Conservation (phyloP, 1,140 invertebrate species). For the Halyomorpha halys region DNA sequence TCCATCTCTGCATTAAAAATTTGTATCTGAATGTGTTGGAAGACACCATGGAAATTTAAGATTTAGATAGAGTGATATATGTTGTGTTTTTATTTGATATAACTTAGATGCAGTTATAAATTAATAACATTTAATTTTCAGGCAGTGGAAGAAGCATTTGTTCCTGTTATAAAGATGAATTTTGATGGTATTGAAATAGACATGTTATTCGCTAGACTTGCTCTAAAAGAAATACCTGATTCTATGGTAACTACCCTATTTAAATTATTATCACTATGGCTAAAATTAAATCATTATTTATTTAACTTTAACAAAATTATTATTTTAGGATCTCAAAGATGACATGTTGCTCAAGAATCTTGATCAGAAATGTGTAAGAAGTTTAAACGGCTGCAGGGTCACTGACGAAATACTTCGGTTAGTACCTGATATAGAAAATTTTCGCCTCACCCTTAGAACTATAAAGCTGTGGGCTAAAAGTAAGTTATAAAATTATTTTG, state of each 20-base stretch:
- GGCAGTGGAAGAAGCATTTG: conserved; percentile 96
- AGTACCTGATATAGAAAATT: conserved; percentile 91
- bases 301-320: too few species aligned
- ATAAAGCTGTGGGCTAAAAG: conserved; percentile 99
- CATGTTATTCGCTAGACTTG: conserved; percentile 89
- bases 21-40: too few species aligned
- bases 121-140: conserved; percentile 37
- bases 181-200: conserved; percentile 99
- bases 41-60: too few species aligned
- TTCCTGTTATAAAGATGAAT: conserved; percentile 98
- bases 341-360: conserved; percentile 89
- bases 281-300: background rate
- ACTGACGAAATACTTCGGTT: conserved; percentile 95
- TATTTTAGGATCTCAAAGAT: conserved; percentile 51
- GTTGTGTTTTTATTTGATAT: too few species aligned
- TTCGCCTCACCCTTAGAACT: conserved; percentile 80
- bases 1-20: too few species aligned
- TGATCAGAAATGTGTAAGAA: conserved; percentile 91
- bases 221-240: conserved; percentile 83
- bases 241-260: conserved; percentile 47
- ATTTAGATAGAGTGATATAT: too few species aligned
- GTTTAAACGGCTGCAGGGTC: conserved; percentile 94
- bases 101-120: background rate
- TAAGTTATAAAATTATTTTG: conserved; percentile 42
- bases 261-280: conserved; percentile 23